Conservation (phyloP, 2,797 vertebrate species). For the Falco rusticolus region DNA sequence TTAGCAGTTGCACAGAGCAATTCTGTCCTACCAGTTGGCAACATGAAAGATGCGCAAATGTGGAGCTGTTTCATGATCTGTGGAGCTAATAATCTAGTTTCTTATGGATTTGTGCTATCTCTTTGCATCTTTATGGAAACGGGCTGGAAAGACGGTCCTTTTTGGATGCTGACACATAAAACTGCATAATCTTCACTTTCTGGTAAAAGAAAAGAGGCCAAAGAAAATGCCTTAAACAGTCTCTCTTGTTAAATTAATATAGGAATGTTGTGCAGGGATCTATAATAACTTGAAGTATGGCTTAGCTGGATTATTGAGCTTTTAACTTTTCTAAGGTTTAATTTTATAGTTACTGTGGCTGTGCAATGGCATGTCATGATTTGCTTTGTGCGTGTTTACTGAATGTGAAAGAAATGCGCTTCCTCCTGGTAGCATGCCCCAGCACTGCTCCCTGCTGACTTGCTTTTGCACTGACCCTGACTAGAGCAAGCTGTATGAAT, state of each 20-base stretch:
- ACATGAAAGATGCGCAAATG: not conserved
- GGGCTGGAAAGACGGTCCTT: not conserved
- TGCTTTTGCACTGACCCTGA: not conserved
- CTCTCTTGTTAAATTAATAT: not conserved
- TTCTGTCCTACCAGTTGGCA: not conserved
- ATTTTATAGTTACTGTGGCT: not conserved
- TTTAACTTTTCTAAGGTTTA: not conserved
- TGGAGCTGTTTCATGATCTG: not conserved
- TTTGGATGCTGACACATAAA: not conserved
- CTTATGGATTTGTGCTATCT: not conserved
- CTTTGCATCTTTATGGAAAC: not conserved
- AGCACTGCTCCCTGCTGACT: conserved; percentile 3
- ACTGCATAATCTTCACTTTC: conserved; percentile 8
- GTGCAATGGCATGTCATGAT: not conserved
- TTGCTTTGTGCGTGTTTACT: not conserved
- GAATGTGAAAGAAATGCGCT: not conserved
- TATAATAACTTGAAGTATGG: conserved; percentile 9
- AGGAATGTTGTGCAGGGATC: conserved; percentile 25
- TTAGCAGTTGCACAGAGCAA: not conserved
- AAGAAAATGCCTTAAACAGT: conserved; percentile 57
- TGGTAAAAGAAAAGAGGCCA: conserved; percentile 28
- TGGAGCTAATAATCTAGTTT: not conserved
- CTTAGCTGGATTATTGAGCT: conserved; percentile 3
- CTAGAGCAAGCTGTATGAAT: not conserved
- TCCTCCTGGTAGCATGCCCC: not conserved